Base-by-base conservation (phyloP, 2,113 vertebrate genomes). In the Seriola quinqueradiata region DNA sequence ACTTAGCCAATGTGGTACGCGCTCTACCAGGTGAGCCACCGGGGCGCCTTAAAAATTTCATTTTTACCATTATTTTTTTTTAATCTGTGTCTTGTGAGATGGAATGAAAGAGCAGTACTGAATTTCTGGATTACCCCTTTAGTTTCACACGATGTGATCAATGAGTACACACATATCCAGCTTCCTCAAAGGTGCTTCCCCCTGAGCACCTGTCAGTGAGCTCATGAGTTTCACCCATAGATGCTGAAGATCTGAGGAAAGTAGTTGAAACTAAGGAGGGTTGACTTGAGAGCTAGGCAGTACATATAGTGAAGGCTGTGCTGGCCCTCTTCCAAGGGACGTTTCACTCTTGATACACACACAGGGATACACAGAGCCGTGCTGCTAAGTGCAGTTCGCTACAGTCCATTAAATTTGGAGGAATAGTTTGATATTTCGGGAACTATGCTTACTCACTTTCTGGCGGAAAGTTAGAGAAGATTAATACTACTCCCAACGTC, bases 401-500 rank as follows among this genome's bases (percentile, higher is more conserved):
- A 21, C 38, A 28, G 70, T 42, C 63, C 63, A 44, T 66, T 66
- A 66, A 44, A 66, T 38, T 21, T 66, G 40, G 46, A 38, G 38
- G n/a, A 16, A 66, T 23, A 25, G 40, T 64, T 19, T 63, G 32
- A 16, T 40, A 64, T 64, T 64, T 61, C 23, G 1, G 21, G 61
- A 21, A 42, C 5, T 54, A 8, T 54, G 50, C 50, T n/a, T 9
- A 1, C 5, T n/a, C 21, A n/a, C 21, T 54, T n/a, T 54, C 50
- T 54, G 50, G 19, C 3, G 4, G 8, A n/a, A 21, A n/a, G 50
- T 54, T 50, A 9, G 21, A n/a, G 50, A 57, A 57, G 54, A 25
- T 57, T 25, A 12, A 25, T 25, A 25, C 54, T n/a, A 12, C n/a
- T 57, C 54, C 5, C 54, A 57, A 13, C 3, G n/a, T 23, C 54